Conservation (phyloP, 2,113 vertebrate species). For the Cyprinus carpio region DNA sequence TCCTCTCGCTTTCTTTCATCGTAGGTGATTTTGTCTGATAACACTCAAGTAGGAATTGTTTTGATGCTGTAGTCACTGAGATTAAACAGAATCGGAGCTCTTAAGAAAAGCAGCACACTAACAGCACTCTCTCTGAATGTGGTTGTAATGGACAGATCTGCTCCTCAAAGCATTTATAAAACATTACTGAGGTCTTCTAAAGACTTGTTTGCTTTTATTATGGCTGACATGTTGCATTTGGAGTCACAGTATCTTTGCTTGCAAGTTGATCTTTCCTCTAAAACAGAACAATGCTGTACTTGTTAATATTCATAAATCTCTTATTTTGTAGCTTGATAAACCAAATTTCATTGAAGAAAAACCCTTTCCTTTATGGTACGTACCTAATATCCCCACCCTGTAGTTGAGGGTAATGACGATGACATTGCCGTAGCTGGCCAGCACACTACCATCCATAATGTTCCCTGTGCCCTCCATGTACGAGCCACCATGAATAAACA, state of each 20-base stretch:
- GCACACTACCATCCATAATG: constrained; percentile 95
- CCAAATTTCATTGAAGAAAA: neutral
- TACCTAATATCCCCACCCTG: constrained; percentile 95
- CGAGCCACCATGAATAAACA: constrained; percentile 95
- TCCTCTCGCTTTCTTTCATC: neutral
- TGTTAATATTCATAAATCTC: neutral
- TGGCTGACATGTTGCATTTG: neutral
- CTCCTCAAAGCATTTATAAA: constrained; percentile 34
- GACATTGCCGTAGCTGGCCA: constrained; percentile 97
- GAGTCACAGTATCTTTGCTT: neutral
- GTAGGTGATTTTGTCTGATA: neutral
- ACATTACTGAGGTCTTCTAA: neutral
- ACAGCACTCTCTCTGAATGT: constrained; percentile 18
- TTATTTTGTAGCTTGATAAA: neutral
- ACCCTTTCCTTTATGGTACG: constrained; percentile 24
- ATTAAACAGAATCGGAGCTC: constrained; percentile 28
- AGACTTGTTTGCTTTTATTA: constrained; percentile 3
- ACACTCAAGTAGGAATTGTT: neutral
- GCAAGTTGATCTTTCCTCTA: neutral
- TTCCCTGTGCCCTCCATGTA: constrained; percentile 99
- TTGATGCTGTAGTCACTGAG: neutral
- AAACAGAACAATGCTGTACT: neutral
- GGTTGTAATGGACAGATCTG: neutral
- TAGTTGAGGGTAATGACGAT: constrained; percentile 98
- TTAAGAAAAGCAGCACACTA: constrained; percentile 1